Percentiles rank a stretch among this genome's conserved stretches.
Conservation (phyloP, 2,797 vertebrate species). For the Diplodus puntazzo region DNA sequence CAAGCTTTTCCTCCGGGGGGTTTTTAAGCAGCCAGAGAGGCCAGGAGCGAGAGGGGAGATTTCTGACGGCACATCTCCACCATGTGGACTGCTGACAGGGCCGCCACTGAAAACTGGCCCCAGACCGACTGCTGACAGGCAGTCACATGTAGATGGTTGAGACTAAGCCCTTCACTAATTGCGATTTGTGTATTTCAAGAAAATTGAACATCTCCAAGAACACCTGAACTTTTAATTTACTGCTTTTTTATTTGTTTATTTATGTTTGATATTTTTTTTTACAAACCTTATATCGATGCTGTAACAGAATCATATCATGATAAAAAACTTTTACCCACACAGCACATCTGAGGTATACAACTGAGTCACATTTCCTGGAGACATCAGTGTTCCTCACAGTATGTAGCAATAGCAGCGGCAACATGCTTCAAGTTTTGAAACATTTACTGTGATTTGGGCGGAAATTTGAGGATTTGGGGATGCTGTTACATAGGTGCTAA, state of each 20-base stretch:
- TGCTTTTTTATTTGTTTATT: too few species aligned
- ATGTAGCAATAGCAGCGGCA: too few species aligned
- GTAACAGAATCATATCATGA: neutral
- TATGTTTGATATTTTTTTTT: too few species aligned
- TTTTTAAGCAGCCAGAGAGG: constrained; percentile 67
- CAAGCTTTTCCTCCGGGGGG: constrained; percentile 66
- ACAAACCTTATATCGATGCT: neutral
- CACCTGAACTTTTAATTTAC: too few species aligned
- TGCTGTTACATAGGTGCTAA: too few species aligned
- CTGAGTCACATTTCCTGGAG: too few species aligned
- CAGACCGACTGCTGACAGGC: constrained; percentile 11
- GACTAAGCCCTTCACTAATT: neutral
- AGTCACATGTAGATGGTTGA: neutral
- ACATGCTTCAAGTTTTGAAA: too few species aligned
- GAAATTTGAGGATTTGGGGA: too few species aligned
- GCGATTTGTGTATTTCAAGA: neutral
- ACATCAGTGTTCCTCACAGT: too few species aligned
- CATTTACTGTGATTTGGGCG: too few species aligned
- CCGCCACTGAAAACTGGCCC: constrained; percentile 18
- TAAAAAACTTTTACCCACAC: too few species aligned
- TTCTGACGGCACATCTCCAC: constrained; percentile 87
- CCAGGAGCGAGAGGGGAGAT: constrained; percentile 61
- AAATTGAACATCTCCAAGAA: neutral
- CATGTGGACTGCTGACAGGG: constrained; percentile 83
- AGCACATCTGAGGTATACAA: too few species aligned